Evolutionary conservation across 2,113 vertebrate species (phyloP).

Genomic region (Pedetes capensis): DNA sequence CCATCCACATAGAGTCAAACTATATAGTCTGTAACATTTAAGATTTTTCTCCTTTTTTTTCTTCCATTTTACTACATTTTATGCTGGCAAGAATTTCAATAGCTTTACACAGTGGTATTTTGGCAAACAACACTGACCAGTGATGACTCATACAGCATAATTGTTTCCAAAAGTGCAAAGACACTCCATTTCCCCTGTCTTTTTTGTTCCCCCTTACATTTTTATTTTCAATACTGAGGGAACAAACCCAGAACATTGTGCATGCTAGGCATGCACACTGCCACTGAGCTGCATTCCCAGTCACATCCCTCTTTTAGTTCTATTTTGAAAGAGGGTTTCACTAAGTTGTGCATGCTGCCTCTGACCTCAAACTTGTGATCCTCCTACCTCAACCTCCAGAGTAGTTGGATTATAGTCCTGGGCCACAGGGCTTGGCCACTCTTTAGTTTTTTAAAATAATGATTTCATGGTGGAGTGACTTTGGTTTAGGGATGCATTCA

Average conservation of each 20-base stretch:
- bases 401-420: no score
- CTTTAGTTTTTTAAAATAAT: not conserved
- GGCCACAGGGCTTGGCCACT: no score
- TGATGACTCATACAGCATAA: not conserved
- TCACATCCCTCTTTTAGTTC: no score
- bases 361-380: no score
- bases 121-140: not conserved
- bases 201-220: not conserved
- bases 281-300: no score
- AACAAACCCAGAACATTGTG: no score
- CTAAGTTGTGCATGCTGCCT: no score
- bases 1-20: not conserved
- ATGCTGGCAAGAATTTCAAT: not conserved
- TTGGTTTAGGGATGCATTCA: not conserved
- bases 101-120: not conserved
- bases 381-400: no score
- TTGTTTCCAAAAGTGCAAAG: conserved; percentile 19
- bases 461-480: not conserved
- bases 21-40: not conserved
- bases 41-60: not conserved
- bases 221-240: no score
- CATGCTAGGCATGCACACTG: no score
- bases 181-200: not conserved
- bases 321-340: no score
- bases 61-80: not conserved